Evolutionary conservation across 2,113 vertebrate genomes (phyloP).

Genomic region (Stegastes partitus): DNA sequence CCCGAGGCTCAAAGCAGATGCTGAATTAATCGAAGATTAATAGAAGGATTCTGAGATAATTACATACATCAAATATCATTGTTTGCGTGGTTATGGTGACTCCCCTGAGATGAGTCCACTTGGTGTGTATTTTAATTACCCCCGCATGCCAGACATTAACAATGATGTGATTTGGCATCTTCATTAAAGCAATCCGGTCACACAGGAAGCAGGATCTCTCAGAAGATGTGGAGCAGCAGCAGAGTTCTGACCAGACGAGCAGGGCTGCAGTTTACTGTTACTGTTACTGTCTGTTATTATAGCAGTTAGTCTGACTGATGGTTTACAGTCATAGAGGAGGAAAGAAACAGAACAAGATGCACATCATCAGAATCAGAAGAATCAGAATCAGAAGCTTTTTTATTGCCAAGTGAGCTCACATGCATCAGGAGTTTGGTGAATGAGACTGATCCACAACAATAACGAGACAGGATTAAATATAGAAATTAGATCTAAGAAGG

Average conservation of each 20-base stretch:
- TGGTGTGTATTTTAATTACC: slow-evolving; percentile 75
- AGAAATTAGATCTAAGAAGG: too few species aligned
- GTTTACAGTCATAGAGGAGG: too few species aligned
- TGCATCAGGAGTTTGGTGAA: too few species aligned
- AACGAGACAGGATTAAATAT: too few species aligned
- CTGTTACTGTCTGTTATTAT: too few species aligned
- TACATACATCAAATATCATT: slow-evolving; percentile 80
- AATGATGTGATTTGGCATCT: slow-evolving; percentile 64
- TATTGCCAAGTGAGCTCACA: too few species aligned
- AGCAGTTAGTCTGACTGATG: too few species aligned
- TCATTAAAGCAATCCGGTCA: slow-evolving; percentile 50
- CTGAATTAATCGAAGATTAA: slow-evolving; percentile 83
- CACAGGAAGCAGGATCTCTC: slow-evolving; percentile 15
- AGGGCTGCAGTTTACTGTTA: too few species aligned
- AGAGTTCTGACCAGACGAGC: not conserved
- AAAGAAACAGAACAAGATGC: too few species aligned
- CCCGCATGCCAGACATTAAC: slow-evolving; percentile 62
- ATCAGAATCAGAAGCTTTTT: too few species aligned
- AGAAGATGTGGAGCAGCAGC: not conserved
- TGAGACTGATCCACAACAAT: too few species aligned
- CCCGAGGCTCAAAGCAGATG: slow-evolving; percentile 74
- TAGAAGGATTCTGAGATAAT: slow-evolving; percentile 79
- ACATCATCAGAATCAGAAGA: too few species aligned
- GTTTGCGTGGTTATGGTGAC: slow-evolving; percentile 72
- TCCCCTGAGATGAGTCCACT: slow-evolving; percentile 69